Conservation (phyloP, 2,113 vertebrate genomes). For the Geococcyx californianus region DNA sequence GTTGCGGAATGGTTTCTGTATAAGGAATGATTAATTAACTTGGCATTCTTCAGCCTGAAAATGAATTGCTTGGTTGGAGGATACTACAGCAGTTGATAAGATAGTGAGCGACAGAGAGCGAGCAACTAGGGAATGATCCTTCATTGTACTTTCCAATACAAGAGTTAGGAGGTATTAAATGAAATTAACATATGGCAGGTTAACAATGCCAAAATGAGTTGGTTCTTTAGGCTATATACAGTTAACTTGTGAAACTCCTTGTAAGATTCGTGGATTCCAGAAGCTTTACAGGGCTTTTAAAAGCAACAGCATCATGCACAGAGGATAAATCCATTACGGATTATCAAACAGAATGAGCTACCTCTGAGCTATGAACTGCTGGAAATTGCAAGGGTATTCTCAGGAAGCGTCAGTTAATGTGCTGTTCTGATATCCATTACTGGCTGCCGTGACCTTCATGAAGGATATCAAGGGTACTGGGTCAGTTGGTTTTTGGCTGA, state of each 20-base stretch:
- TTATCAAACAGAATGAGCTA: background rate
- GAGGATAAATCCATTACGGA: background rate
- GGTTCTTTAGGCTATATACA: background rate
- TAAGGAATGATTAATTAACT: background rate
- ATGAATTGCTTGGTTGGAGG: background rate
- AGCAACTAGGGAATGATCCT: background rate
- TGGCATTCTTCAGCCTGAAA: background rate
- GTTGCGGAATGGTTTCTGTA: background rate
- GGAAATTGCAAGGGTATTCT: background rate
- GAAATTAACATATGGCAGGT: background rate
- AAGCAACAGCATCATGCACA: background rate
- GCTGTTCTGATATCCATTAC: background rate
- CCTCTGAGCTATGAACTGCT: background rate
- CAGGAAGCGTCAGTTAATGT: background rate
- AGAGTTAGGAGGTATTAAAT: background rate
- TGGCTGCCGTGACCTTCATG: background rate
- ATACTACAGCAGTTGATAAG: background rate
- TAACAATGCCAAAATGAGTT: background rate
- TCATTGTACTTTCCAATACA: background rate
- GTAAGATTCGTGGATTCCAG: background rate
- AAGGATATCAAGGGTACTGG: background rate
- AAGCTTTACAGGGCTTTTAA: background rate
- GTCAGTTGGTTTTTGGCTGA: background rate
- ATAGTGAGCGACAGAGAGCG: background rate
- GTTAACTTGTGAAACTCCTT: background rate